phyloP scores from a whole-genome alignment of 2,797 vertebrate genomes.

The Crypturellus tataupa region DNA sequence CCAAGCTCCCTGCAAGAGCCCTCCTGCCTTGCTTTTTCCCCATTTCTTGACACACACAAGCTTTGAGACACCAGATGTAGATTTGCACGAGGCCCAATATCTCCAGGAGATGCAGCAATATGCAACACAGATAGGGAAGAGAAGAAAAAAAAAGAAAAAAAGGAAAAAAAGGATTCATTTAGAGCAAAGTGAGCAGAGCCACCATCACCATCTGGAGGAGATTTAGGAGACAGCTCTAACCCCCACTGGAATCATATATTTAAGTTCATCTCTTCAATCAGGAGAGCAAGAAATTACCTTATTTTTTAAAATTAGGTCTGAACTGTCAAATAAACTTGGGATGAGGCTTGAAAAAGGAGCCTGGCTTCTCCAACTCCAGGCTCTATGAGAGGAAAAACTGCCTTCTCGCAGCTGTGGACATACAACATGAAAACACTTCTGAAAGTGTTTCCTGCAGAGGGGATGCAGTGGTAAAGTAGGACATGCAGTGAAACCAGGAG shows the following conservation, averaged over 20 bases:
- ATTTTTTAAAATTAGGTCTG: not conserved
- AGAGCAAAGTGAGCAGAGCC: not conserved
- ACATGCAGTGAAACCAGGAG: not conserved
- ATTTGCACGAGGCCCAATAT: not conserved
- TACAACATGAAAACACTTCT: not conserved
- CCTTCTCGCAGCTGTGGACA: not conserved
- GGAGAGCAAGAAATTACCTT: not conserved
- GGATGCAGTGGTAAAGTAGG: not conserved
- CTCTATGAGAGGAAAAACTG: not conserved
- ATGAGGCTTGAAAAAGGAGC: not conserved
- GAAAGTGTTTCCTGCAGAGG: not conserved
- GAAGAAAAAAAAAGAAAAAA: too few relatives aligned
- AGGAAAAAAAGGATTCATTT: not conserved
- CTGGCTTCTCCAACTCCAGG: not conserved
- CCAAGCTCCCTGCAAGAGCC: not conserved
- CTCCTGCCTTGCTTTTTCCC: not conserved
- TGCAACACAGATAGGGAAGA: not conserved
- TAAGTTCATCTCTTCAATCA: slow-evolving; percentile 40
- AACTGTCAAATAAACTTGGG: not conserved
- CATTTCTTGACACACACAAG: not conserved
- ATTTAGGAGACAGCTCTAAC: slow-evolving; percentile 46
- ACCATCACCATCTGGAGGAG: not conserved
- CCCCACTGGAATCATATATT: slow-evolving; percentile 1
- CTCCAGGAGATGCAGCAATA: not conserved
- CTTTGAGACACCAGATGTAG: not conserved